Evolutionary conservation across 2,888 invertebrate genomes (phyloP), one percentile per base, ranked within the genome.

Genomic region (Plagodis dolabraria): DNA sequence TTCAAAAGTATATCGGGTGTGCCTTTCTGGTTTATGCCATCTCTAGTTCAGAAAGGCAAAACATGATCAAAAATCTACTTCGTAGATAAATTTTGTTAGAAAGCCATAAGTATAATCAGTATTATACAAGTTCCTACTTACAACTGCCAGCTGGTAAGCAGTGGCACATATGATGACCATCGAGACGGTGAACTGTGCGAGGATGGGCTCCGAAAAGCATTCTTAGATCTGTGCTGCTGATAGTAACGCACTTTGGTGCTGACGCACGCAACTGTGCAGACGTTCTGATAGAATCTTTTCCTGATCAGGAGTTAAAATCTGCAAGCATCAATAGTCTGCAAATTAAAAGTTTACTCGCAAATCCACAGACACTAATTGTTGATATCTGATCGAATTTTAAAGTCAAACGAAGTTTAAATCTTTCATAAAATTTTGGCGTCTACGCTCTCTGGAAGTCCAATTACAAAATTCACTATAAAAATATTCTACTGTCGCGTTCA

Each of bases 101-200:
- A 38, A 38, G 7, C 7, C 1, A 38, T 38, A 4, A 9, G 38
- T 38, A 38, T 1, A 38, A 8, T 8, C 9, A 38, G 7, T 9
- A 38, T 7, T 38, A n/a, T 38, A 22, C 1, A 22, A 22, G 22
- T 38, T 38, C 9, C 38, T 9, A 77, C 85, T 80, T 71, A 93
- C 93, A 60, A 86, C 74, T 36, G 85, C 86, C 33, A 93, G 55
- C 59, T 92, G 89, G 63, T 89, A 89, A 7, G 88, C 90, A 2
- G 91, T 85, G 6, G 87, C 85, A 59, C 93, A 93, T 33, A 93
- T 90, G 5, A 93, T 91, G 34, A 89, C 66, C 43, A 84, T 74
- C 4, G 93, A 90, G 0, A 89, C 87, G 0, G 82, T 67, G 57
- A 93, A 87, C 68, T 93, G 92, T 6, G 72, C 75, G 8, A 93